These are phyloP conservation scores for Gnathochromis pfefferi DNA, from an alignment of 2,113 vertebrate species.

Conservation along the genomic window DNA sequence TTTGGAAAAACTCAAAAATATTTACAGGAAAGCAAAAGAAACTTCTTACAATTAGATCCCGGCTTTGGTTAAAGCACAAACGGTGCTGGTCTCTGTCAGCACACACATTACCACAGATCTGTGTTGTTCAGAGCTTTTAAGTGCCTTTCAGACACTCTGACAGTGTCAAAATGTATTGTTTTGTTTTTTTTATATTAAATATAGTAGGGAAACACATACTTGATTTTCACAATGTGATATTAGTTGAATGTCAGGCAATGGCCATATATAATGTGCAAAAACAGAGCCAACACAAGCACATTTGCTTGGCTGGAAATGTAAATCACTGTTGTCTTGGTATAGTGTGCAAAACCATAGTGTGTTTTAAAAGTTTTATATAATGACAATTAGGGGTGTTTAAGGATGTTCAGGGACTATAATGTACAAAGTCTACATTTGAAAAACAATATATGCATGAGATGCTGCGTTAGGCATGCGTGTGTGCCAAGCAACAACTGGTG, in stretches of 20 bases:
- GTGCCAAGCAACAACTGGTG: background rate
- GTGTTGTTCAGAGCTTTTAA: background rate
- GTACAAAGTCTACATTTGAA: background rate
- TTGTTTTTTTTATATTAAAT: background rate
- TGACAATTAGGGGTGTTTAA: background rate
- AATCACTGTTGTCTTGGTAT: background rate
- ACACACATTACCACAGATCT: background rate
- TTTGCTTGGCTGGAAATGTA: background rate
- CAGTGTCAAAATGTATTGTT: background rate
- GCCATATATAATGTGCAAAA: background rate
- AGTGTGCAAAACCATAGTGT: background rate
- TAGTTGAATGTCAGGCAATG: background rate
- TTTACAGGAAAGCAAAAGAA: background rate
- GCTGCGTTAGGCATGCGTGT: background rate
- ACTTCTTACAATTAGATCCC: background rate
- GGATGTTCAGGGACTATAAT: background rate
- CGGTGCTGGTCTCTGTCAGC: background rate
- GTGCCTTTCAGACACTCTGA: background rate
- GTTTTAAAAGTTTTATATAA: background rate
- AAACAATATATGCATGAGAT: background rate
- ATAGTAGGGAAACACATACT: background rate
- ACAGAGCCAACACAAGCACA: background rate
- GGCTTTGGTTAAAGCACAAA: background rate
- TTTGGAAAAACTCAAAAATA: background rate
- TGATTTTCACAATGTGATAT: background rate